phyloP scores from a whole-genome alignment of 2,797 vertebrate species.

The Leptatherina wallacei region DNA sequence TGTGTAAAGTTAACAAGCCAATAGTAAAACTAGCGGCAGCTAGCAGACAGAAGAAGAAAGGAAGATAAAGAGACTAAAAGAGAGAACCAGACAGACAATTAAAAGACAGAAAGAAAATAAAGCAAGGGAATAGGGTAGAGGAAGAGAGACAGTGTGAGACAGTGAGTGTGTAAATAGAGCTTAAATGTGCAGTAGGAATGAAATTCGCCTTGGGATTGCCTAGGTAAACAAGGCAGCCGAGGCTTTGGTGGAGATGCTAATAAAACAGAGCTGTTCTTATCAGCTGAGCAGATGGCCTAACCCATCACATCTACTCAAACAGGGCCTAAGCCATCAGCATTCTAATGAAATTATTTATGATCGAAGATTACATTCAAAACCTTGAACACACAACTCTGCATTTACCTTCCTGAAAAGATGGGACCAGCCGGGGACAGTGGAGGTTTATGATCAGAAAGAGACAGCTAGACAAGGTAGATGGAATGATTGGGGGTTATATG shows the following conservation, averaged over 20 bases:
- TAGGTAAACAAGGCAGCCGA: constrained; percentile 81
- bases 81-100: constrained; percentile 67
- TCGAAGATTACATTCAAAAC: constrained; percentile 79
- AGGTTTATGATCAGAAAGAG: constrained; percentile 66
- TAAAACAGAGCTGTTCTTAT: constrained; percentile 83
- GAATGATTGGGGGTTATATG: constrained; percentile 38
- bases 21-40: constrained; percentile 16
- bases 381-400: constrained; percentile 75
- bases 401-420: constrained; percentile 70
- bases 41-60: constrained; percentile 25
- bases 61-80: constrained; percentile 27
- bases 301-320: constrained; percentile 82
- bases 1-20: constrained; percentile 13
- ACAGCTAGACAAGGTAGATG: constrained; percentile 53
- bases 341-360: constrained; percentile 85
- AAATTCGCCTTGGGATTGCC: constrained; percentile 79
- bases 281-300: constrained; percentile 83
- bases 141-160: constrained; percentile 59
- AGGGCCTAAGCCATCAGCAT: constrained; percentile 79
- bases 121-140: constrained; percentile 51
- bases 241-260: constrained; percentile 82
- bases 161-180: constrained; percentile 79
- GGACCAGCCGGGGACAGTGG: constrained; percentile 39
- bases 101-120: constrained; percentile 53
- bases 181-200: constrained; percentile 81